These are phyloP conservation scores for Molossus molossus DNA, from an alignment of 2,797 vertebrate species.

Conservation along the genomic window DNA sequence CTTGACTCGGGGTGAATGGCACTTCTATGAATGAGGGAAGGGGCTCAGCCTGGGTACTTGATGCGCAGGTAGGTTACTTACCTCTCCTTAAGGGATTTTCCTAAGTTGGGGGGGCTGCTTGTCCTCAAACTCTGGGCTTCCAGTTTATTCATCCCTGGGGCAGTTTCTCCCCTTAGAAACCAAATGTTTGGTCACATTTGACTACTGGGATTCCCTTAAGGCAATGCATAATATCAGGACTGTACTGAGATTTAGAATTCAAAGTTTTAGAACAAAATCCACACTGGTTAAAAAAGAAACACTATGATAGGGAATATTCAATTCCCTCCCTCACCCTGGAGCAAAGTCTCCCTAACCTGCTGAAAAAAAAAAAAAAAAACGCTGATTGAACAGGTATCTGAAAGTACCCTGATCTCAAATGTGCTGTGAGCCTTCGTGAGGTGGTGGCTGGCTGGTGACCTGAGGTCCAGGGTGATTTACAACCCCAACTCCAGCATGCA, in stretches of 20 bases:
- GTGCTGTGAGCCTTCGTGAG: rapidly evolving
- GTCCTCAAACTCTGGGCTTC: not conserved
- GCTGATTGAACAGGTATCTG: not conserved
- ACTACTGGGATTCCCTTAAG: not conserved
- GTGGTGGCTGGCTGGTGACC: not conserved
- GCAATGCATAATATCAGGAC: not conserved
- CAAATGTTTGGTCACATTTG: not conserved
- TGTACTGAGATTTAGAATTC: not conserved
- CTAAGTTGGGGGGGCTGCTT: not conserved
- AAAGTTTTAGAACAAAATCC: not conserved
- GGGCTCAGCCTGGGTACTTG: not conserved
- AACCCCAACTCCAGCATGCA: not conserved
- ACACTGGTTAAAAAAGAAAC: not conserved
- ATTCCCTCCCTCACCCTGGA: not conserved
- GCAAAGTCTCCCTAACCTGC: not conserved
- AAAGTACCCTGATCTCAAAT: not conserved
- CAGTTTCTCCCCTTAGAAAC: not conserved
- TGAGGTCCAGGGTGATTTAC: not conserved
- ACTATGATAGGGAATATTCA: not conserved
- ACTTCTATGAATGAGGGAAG: not conserved
- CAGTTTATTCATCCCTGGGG: not conserved
- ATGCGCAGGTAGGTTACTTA: too few relatives aligned
- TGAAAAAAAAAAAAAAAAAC: not conserved
- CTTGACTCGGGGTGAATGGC: not conserved
- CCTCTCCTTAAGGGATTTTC: not conserved